Base-by-base conservation (phyloP, 2,113 vertebrate species). In the Gnathonemus longibarbis region DNA sequence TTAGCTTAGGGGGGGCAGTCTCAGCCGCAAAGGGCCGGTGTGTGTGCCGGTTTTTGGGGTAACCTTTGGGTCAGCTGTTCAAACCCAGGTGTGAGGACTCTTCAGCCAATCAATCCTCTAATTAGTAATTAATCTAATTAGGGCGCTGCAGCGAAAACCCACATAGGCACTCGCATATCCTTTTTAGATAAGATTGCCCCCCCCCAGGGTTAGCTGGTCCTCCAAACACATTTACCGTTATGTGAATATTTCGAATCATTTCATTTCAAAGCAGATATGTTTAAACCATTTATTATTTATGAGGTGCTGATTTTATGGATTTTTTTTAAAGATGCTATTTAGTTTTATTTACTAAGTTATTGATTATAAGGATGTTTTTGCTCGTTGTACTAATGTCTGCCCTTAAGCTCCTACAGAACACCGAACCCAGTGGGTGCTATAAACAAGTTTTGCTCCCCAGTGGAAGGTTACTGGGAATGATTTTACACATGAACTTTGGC, bases 401-500 rank as follows among this genome's bases (percentile, higher is more conserved):
- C 80, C 35, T 39, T 39, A 46, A 46, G 80, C 42, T 21, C 35
- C 42, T 49, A 11, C 46, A 11, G 42, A 39, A 45, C 42, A 49
- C 24, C 42, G 1, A 49, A 21, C 8, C 83, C 83, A 85, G 45
- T 49, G 42, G 83, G 42, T 85, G 21, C 74, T 42, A 7, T 39
- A 19, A 80, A 80, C 35, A 80, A 39, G 35, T 42, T 42, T 42
- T 1, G 2, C 74, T 46, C 85, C 85, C n/a, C 48, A 53, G 48
- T 42, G 70, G 88, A 80, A 31, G 48, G 46, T 52, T 52, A 49
- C 49, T 35, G 46, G 45, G 19, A 53, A 21, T 80, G 31, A 53
- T 83, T 83, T 80, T 49, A 13, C 88, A 19, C 70, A 39, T 77
- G 88, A 89, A 48, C 88, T 89, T 80, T 89, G 27, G 15, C 8